Evolutionary conservation across 2,113 vertebrate species (phyloP).

Genomic region (Rousettus leschenaultii): DNA sequence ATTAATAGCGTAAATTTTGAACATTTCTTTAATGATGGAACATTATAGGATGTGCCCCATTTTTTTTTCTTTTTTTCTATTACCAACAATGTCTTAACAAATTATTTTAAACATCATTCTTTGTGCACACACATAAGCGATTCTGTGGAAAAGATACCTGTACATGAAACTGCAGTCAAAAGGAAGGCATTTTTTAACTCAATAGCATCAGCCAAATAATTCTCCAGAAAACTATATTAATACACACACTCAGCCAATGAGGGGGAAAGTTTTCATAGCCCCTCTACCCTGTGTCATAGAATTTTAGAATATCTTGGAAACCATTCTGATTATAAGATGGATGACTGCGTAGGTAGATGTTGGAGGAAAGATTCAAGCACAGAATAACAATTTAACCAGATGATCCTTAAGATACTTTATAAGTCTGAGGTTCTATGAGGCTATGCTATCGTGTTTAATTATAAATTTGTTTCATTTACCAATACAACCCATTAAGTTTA

Average conservation of each 20-base stretch:
- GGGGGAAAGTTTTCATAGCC: background rate
- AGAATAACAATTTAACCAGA: background rate
- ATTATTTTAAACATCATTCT: background rate
- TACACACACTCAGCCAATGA: background rate
- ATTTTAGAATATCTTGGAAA: background rate
- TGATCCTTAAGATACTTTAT: background rate
- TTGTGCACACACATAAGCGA: background rate
- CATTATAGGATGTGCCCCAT: background rate
- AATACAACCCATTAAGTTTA: background rate
- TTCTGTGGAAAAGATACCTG: background rate
- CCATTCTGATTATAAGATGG: background rate
- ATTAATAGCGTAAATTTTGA: background rate
- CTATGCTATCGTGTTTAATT: background rate
- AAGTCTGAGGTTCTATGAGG: background rate
- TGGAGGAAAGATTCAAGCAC: background rate
- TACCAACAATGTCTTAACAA: background rate
- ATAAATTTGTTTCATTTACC: background rate
- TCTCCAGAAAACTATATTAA: background rate
- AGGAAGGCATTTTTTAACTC: background rate
- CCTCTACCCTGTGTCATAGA: background rate
- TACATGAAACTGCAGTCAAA: background rate
- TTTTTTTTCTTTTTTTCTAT: background rate
- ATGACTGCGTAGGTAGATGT: too few relatives aligned
- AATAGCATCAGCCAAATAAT: background rate
- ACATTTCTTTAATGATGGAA: background rate